Evolutionary conservation across 2,888 invertebrate genomes (phyloP).

Genomic region (Pseudococcus jackbeardsleyi): DNA sequence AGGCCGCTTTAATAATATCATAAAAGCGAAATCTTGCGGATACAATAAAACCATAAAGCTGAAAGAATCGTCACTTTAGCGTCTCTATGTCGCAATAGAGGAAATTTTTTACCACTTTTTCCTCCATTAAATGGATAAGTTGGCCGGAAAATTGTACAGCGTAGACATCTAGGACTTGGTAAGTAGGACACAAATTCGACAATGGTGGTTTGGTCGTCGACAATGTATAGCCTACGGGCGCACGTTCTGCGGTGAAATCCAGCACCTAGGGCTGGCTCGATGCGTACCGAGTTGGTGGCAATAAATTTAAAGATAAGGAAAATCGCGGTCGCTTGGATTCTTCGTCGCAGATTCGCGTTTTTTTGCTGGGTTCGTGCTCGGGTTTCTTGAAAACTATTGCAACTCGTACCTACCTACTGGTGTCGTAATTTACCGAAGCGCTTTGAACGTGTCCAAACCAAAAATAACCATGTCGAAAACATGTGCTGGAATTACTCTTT

Average conservation of each 20-base stretch:
- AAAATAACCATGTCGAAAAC: constrained; percentile 8
- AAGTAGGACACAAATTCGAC: constrained; percentile 20
- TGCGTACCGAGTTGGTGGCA: not conserved
- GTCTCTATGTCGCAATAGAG: constrained; percentile 15
- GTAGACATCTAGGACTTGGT: not conserved
- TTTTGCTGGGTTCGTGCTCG: not conserved
- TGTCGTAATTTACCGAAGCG: not conserved
- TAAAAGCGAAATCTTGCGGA: constrained; percentile 25
- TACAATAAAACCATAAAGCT: constrained; percentile 53
- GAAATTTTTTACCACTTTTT: not conserved
- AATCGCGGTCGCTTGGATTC: not conserved
- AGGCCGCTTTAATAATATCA: constrained; percentile 32
- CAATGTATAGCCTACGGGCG: not conserved
- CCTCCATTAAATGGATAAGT: constrained; percentile 19
- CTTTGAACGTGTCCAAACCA: not conserved
- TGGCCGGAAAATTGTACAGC: constrained; percentile 16
- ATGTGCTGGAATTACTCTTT: constrained; percentile 26
- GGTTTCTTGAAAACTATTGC: not conserved
- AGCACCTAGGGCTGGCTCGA: not conserved
- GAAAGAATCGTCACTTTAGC: constrained; percentile 31
- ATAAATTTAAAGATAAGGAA: constrained; percentile 28
- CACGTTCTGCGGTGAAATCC: not conserved
- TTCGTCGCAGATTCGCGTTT: constrained; percentile 22
- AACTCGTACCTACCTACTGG: too few species aligned
- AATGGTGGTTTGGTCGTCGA: not conserved